Evolutionary conservation across 1,140 invertebrate genomes (phyloP), one percentile per base, ranked within the genome.

Genomic region (Nomia melanderi): DNA sequence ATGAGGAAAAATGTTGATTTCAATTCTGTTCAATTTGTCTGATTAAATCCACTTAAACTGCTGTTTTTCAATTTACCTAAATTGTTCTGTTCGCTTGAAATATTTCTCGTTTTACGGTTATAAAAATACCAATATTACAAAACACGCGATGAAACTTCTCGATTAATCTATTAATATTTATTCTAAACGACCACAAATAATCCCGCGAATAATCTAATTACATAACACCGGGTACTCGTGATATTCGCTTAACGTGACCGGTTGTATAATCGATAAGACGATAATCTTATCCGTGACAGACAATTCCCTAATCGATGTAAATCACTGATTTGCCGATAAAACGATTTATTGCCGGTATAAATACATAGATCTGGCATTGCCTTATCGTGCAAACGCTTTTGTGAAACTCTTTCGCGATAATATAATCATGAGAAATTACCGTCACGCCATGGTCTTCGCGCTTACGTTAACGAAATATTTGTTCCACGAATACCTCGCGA

Each of bases 251-350:
- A 57, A 69, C 1, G 6, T 25, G 0, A 20, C 6, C 25, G 7
- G n/a, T 53, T 53, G 25, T 25, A 17, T 66, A 17, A 29, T 17
- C 33, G 65, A 54, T 67, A 67, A 67, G 29, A 36, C 54, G n/a
- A 54, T 54, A 8, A 50, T 54, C 41, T 69, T 29, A 27, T 29
- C 9, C 33, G 56, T 5, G 23, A 7, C 4, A 20, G 62, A 29
- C 50, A 54, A 29, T 56, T 39, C 12, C 11, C 3, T 0, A 29
- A 12, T 29, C 11, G 27, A 14, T 5, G 4, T 29, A 17, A 2
- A 17, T 17, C 54, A 29, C 25, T 9, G 33, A 56, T 56, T 56
- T 25, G 9, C 14, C n/a, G 33, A 36, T 36, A 11, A 59, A 11
- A 20, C 20, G 9, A 1, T 59, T n/a, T 33, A 59, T 59, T 20